Evolutionary conservation across 2,888 invertebrate genomes (phyloP).

Genomic region (Noctua janthina): DNA sequence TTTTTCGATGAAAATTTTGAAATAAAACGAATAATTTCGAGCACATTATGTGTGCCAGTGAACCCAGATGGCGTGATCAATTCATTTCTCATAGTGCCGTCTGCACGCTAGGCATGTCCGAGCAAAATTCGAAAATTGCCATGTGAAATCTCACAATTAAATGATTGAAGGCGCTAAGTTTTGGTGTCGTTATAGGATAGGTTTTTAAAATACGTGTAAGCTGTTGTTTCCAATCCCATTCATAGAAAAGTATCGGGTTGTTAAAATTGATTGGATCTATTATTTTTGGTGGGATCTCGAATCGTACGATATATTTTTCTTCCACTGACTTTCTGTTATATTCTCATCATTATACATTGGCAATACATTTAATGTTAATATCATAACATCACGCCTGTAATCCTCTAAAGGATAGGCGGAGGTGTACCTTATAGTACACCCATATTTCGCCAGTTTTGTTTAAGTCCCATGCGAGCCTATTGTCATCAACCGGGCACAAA

Average conservation of each 20-base stretch:
- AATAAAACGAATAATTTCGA: constrained; percentile 62
- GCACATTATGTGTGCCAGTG: constrained; percentile 69
- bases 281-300: constrained; percentile 39
- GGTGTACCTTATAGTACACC: too few species aligned
- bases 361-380: not conserved
- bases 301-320: not conserved
- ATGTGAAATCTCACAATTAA: constrained; percentile 71
- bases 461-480: too few species aligned
- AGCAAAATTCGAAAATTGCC: constrained; percentile 71
- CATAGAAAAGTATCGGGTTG: constrained; percentile 56
- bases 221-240: constrained; percentile 64
- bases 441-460: too few species aligned
- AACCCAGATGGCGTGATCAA: constrained; percentile 68
- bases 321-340: not conserved
- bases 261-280: constrained; percentile 52
- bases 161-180: constrained; percentile 70
- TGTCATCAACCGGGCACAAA: too few species aligned
- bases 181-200: constrained; percentile 61
- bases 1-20: constrained; percentile 43
- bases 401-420: too few species aligned
- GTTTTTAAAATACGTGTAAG: constrained; percentile 46
- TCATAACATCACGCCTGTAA: not conserved
- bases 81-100: constrained; percentile 70
- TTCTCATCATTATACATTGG: constrained; percentile 26
- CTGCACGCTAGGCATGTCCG: constrained; percentile 67